Conservation (phyloP, 2,797 vertebrate species). For the Leptodactylus fallax region DNA sequence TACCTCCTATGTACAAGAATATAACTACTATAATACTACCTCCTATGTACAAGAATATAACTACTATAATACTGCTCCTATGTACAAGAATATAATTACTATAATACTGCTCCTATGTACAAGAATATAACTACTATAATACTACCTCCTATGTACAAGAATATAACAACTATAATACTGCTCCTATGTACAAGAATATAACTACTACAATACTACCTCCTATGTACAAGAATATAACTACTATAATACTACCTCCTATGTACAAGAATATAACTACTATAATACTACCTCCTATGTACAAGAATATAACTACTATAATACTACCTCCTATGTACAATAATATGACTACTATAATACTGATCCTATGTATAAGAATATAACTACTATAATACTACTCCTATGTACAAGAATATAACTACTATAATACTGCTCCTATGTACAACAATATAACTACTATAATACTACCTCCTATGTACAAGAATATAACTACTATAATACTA, state of each 20-base stretch:
- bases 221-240: conserved; percentile 7
- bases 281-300: background rate
- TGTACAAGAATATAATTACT: no score
- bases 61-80: no score
- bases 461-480: background rate
- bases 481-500: background rate
- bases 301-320: conserved; percentile 12
- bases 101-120: no score
- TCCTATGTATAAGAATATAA: background rate
- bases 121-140: no score
- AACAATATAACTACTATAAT: background rate
- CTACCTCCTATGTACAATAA: background rate
- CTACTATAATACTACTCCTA: conserved; percentile 3
- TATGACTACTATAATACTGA: background rate
- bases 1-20: no score
- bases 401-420: background rate
- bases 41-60: no score
- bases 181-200: background rate
- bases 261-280: conserved; percentile 9
- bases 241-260: background rate
- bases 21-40: no score
- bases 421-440: conserved; percentile 1
- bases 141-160: no score
- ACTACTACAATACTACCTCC: conserved; percentile 1
- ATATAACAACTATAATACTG: background rate